These are phyloP conservation scores for Entomobrya multifasciata DNA, from an alignment of 2,888 invertebrate species.

Conservation along the genomic window DNA sequence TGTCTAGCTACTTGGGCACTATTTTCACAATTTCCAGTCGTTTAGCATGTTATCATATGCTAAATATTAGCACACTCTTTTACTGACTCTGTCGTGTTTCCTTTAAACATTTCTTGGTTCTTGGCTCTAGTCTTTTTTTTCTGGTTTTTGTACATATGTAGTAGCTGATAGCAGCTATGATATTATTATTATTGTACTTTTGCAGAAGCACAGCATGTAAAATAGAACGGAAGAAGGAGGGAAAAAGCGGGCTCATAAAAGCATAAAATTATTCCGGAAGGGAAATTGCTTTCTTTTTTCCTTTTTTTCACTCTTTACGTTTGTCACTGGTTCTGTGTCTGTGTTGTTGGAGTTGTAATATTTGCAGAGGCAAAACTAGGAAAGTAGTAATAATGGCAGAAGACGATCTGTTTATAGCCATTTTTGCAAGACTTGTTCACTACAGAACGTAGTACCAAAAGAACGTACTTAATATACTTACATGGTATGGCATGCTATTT, in stretches of 20 bases:
- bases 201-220: slow-evolving; percentile 43
- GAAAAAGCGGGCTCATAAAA: slow-evolving; percentile 69
- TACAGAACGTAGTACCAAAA: neutral
- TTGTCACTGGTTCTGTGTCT: slow-evolving; percentile 5
- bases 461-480: slow-evolving; percentile 18
- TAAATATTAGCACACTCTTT: slow-evolving; percentile 62
- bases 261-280: slow-evolving; percentile 72
- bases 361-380: neutral
- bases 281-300: slow-evolving; percentile 69
- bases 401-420: slow-evolving; percentile 56
- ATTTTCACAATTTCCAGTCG: slow-evolving; percentile 47
- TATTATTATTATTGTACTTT: neutral
- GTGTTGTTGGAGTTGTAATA: neutral
- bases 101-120: neutral
- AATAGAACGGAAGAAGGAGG: slow-evolving; percentile 55
- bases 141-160: neutral
- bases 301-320: slow-evolving; percentile 5
- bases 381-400: neutral
- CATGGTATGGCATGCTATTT: neutral
- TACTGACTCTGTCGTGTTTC: neutral
- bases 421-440: neutral
- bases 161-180: neutral
- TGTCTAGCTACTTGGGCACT: too few species aligned
- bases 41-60: slow-evolving; percentile 66
- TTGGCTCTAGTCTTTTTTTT: neutral